Conservation (phyloP, 1,140 invertebrate species). For the Choristoneura fumiferana region DNA sequence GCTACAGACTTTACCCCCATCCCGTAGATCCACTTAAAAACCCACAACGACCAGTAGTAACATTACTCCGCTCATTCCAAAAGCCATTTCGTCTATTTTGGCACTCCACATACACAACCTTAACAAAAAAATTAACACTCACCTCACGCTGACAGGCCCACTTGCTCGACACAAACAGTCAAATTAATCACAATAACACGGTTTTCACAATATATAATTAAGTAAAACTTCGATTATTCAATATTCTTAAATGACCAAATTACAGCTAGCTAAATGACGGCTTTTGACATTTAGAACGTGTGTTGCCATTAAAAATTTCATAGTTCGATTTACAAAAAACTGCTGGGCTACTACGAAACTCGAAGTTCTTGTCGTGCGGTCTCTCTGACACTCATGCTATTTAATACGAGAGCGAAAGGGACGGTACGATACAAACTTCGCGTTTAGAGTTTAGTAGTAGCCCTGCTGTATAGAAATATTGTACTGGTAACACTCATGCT, state of each 20-base stretch:
- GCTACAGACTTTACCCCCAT: neutral
- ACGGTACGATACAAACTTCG: too few species aligned
- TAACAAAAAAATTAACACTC: neutral
- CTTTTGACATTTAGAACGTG: conserved; percentile 24
- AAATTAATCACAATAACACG: conserved; percentile 21
- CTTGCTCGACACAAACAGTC: neutral
- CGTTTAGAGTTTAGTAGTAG: too few species aligned
- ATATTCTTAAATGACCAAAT: conserved; percentile 45
- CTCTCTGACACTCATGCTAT: too few species aligned
- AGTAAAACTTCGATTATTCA: conserved; percentile 34
- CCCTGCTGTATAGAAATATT: too few species aligned
- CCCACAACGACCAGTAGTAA: conserved; percentile 22
- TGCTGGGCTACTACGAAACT: too few species aligned
- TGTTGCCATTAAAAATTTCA: too few species aligned
- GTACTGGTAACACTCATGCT: too few species aligned
- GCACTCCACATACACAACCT: conserved; percentile 30
- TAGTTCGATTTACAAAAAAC: neutral
- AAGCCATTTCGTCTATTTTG: conserved; percentile 53
- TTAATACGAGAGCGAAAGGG: too few species aligned
- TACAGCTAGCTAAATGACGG: conserved; percentile 28
- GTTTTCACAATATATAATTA: conserved; percentile 31
- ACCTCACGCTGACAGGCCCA: neutral
- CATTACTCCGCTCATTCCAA: conserved; percentile 36
- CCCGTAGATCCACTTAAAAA: neutral
- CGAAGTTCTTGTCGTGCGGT: too few species aligned